Conservation (phyloP, 1,140 invertebrate genomes). For the Thaumatotibia leucotreta region DNA sequence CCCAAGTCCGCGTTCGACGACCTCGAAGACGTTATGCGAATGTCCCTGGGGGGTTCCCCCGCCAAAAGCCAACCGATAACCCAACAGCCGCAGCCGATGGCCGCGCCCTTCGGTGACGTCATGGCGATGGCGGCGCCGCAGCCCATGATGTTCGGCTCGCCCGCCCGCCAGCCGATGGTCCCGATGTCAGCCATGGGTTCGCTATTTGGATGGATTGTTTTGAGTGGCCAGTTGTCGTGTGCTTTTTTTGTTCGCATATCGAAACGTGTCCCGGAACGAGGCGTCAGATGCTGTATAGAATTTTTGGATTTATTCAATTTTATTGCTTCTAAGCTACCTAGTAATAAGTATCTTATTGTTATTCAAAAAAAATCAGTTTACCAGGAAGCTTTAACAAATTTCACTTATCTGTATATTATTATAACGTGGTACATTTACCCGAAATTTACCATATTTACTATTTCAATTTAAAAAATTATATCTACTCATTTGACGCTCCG, state of each 20-base stretch:
- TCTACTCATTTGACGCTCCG: background rate
- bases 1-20: conserved; percentile 83
- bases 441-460: background rate
- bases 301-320: too few relatives aligned
- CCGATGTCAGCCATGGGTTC: conserved; percentile 72
- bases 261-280: conserved; percentile 18
- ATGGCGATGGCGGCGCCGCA: conserved; percentile 52
- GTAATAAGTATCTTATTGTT: too few relatives aligned
- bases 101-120: conserved; percentile 54
- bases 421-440: background rate
- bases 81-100: conserved; percentile 66
- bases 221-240: conserved; percentile 28
- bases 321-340: too few relatives aligned
- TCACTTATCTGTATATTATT: too few relatives aligned
- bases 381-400: too few relatives aligned
- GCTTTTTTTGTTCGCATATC: conserved; percentile 20
- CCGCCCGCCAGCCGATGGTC: conserved; percentile 78
- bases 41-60: conserved; percentile 81
- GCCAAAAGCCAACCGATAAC: conserved; percentile 70
- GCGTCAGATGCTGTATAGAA: background rate
- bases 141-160: conserved; percentile 78
- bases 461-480: background rate
- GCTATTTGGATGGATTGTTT: conserved; percentile 47
- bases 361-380: too few relatives aligned
- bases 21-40: conserved; percentile 82